Evolutionary conservation across 2,113 vertebrate genomes (phyloP).

Genomic region (Pogona vitticeps): DNA sequence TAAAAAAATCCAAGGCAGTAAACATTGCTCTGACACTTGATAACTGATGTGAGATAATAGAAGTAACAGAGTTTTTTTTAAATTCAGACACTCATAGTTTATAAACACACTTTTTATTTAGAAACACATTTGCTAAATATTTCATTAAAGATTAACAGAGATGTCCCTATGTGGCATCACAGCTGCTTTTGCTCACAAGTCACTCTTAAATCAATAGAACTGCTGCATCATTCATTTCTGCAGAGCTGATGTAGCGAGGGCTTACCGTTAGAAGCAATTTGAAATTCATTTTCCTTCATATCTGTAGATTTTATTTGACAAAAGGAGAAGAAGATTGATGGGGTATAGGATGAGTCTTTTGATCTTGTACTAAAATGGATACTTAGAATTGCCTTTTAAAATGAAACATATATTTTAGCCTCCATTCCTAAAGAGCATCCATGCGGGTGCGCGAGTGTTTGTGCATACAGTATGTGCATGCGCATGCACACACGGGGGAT

Average conservation of each 20-base stretch:
- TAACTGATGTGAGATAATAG: not conserved
- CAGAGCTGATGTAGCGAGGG: fast-evolving
- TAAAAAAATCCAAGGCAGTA: not conserved
- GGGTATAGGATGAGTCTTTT: not conserved
- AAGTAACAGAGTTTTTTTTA: not conserved
- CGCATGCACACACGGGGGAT: not conserved
- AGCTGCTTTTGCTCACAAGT: fast-evolving
- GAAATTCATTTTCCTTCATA: not conserved
- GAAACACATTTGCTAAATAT: not conserved
- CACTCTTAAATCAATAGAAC: not conserved
- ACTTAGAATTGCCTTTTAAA: conserved; percentile 37
- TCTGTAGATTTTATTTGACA: not conserved
- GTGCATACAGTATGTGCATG: too few species aligned
- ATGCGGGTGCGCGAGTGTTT: too few species aligned
- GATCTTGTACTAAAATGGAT: not conserved
- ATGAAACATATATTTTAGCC: conserved; percentile 27
- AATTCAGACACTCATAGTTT: not conserved
- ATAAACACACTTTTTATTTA: not conserved
- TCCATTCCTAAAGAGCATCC: not conserved
- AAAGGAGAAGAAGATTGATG: not conserved
- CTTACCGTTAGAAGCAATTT: not conserved
- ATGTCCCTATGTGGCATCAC: not conserved
- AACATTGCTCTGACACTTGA: fast-evolving
- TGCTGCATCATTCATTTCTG: not conserved
- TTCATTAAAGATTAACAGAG: not conserved